Evolutionary conservation across 2,888 invertebrate genomes (phyloP).

Genomic region (Chloroclysta siterata): DNA sequence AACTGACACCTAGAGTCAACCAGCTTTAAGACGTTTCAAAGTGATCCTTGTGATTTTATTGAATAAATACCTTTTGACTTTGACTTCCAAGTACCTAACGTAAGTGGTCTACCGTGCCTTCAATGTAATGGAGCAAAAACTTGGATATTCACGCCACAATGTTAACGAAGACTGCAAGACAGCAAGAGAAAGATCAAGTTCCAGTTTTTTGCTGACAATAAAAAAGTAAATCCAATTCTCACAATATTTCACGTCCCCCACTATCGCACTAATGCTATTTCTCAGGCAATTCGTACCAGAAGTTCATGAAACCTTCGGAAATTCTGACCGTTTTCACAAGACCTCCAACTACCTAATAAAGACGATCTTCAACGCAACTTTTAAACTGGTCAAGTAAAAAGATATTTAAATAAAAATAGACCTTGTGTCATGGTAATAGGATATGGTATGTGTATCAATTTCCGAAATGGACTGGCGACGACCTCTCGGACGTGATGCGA

Average conservation of each 20-base stretch:
- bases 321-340: conserved; percentile 43
- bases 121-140: not conserved
- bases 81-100: too few species aligned
- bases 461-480: conserved; percentile 78
- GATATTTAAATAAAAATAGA: conserved; percentile 43
- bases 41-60: too few species aligned
- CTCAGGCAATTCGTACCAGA: conserved; percentile 76
- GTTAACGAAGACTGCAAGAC: not conserved
- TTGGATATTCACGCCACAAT: not conserved
- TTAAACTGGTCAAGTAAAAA: conserved; percentile 49
- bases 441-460: conserved; percentile 72
- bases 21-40: too few species aligned
- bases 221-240: conserved; percentile 47
- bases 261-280: conserved; percentile 72
- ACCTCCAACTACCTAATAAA: conserved; percentile 13
- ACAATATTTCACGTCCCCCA: conserved; percentile 57
- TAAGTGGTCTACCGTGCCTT: too few species aligned
- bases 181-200: conserved; percentile 10
- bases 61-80: too few species aligned
- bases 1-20: too few species aligned
- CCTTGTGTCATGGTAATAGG: conserved; percentile 51
- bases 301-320: conserved; percentile 65
- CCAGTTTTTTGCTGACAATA: conserved; percentile 35
- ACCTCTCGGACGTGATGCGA: conserved; percentile 74
- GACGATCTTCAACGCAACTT: conserved; percentile 47